Base-by-base conservation (phyloP, 1,140 invertebrate species). In the Platorchestia sp. region DNA sequence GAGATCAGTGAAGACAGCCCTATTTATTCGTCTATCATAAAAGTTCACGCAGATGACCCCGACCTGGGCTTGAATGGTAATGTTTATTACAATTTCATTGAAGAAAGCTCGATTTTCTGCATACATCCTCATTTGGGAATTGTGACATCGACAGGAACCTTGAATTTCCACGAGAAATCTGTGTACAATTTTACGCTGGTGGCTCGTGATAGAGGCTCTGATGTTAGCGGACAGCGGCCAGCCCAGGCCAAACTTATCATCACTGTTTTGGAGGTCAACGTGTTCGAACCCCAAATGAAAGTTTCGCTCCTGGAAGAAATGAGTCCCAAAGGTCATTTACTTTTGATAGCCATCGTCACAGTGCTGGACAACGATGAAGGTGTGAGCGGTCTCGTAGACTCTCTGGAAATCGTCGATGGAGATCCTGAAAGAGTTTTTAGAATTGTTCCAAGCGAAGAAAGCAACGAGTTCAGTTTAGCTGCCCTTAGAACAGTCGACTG, bases 1-100 rank as follows among this genome's bases (percentile, higher is more conserved):
- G 98, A 98, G 43, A 98, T 99, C 41, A 98, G 98, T 40, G 99
- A 99, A 97, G 99, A 99, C 97, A 98, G 98, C 91, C 98, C 98
- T 5, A 97, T 99, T 95, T 98, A 99, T 97, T 97, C 95, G 44
- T 97, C 97, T 95, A 97, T 98, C 44, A 96, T 97, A 3, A 96
- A 97, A 95, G 97, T 98, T 0, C 98, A 98, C 22, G 99, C 99
- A 0, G 99, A 99, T 96, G 99, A 99, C 97, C 99, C 99, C 14
- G 99, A 99, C 97, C 97, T 99, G 22, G 99, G 99, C 0, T 98
- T 98, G 91, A 99, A 99, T 97, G 99, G 99, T 0, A 99, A 99
- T 97, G 99, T 99, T 96, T 99, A 99, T 97, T 99, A 99, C 97
- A 99, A 98, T 97, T 98, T 99, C 96, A 97, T 98, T 40, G 98